A percentile compares a stretch with the other conserved stretches of the same genome.
These are phyloP conservation scores for Trilocha varians DNA, from an alignment of 2,888 invertebrate genomes.

Conservation along the genomic window DNA sequence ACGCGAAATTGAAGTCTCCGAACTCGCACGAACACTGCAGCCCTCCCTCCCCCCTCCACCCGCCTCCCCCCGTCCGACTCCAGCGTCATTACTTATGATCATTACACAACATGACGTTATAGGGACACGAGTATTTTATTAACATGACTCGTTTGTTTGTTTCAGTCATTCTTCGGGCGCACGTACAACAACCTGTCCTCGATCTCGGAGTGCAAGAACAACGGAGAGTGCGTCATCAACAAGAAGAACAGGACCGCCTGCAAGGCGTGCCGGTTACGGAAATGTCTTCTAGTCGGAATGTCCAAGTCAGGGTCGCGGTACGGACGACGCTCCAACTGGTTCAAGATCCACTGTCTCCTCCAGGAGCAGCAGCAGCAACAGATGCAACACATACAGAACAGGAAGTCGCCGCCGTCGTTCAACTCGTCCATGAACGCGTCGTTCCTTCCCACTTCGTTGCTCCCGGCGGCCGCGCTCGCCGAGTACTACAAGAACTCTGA, in stretches of 20 bases:
- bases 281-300: conserved; percentile 92
- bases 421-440: conserved; percentile 52
- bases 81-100: not conserved
- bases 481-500: conserved; percentile 67
- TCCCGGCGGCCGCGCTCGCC: conserved; percentile 64
- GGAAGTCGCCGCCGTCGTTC: conserved; percentile 61
- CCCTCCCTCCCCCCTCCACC: not conserved
- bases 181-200: conserved; percentile 92
- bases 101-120: not conserved
- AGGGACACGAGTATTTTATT: not conserved
- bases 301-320: conserved; percentile 93
- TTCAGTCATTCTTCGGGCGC: conserved; percentile 93
- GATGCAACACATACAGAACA: conserved; percentile 57
- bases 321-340: conserved; percentile 93
- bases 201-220: conserved; percentile 93
- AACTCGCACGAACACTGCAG: conserved; percentile 40
- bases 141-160: conserved; percentile 43
- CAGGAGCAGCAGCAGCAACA: conserved; percentile 85
- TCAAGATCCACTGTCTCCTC: conserved; percentile 91
- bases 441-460: conserved; percentile 57
- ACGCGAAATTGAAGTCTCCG: conserved; percentile 40
- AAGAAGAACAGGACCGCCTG: conserved; percentile 94
- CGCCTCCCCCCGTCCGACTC: not conserved
- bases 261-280: conserved; percentile 89
- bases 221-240: conserved; percentile 91